phyloP scores from a whole-genome alignment of 2,113 vertebrate species.

The Paramormyrops kingsleyae region DNA sequence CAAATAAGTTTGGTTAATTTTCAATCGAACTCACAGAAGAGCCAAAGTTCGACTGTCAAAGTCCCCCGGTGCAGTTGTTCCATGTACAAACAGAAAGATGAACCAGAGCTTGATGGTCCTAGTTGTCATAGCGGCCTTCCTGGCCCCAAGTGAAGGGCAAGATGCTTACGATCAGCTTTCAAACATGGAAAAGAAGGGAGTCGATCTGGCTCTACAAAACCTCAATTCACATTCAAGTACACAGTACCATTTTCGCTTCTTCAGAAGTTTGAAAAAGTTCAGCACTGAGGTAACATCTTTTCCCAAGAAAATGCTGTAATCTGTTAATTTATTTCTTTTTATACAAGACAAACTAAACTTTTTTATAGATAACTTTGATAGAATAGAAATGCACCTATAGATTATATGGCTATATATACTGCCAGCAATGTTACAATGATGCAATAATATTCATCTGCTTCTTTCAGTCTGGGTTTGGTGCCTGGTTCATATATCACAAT shows the following conservation, averaged over 20 bases:
- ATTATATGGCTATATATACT: not conserved
- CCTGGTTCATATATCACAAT: slow-evolving; percentile 52
- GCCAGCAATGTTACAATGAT: not conserved
- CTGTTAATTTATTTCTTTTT: not conserved
- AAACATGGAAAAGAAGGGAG: slow-evolving; percentile 47
- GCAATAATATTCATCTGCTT: not conserved
- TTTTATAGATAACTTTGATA: not conserved
- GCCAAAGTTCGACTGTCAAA: not conserved
- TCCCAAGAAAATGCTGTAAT: not conserved
- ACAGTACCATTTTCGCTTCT: slow-evolving; percentile 51
- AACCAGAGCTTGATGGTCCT: slow-evolving; percentile 33
- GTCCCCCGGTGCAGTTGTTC: not conserved
- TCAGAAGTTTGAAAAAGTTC: slow-evolving; percentile 40
- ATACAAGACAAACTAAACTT: not conserved
- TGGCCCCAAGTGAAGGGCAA: slow-evolving; percentile 24
- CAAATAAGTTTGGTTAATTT: not conserved
- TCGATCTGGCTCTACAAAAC: slow-evolving; percentile 50
- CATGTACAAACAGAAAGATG: slow-evolving; percentile 35
- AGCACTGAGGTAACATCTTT: slow-evolving; percentile 44
- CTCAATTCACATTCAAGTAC: slow-evolving; percentile 37
- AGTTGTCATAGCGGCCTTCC: slow-evolving; percentile 24
- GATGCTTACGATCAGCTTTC: slow-evolving; percentile 38
- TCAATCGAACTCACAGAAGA: not conserved
- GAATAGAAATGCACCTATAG: not conserved
- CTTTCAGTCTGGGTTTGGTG: slow-evolving; percentile 49